Conservation (phyloP, 2,113 vertebrate species). For the Colius striatus region DNA sequence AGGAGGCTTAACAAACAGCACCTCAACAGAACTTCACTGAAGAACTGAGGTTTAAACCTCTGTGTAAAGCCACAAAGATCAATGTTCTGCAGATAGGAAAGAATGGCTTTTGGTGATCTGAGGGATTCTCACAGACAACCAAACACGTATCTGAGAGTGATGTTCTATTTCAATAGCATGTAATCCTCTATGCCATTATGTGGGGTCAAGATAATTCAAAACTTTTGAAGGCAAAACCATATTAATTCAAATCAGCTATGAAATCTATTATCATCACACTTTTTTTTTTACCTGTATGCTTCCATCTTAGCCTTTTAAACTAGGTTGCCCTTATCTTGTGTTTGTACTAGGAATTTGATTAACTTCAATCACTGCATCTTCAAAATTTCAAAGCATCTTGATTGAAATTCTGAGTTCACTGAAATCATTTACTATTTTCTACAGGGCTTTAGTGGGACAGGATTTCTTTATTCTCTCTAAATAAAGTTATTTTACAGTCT, state of each 20-base stretch:
- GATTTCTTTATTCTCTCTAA: background rate
- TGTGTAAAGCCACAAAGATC: background rate
- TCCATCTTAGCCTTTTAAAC: background rate
- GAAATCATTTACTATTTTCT: background rate
- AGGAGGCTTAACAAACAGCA: background rate
- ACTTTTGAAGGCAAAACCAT: background rate
- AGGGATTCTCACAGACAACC: background rate
- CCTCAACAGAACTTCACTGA: background rate
- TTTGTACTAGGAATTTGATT: background rate
- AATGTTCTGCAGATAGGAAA: background rate
- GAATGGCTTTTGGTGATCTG: background rate
- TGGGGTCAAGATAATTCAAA: background rate
- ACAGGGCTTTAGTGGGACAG: background rate
- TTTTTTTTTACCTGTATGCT: background rate
- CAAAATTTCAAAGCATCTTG: background rate
- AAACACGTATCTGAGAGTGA: accelerated
- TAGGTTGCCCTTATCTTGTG: background rate
- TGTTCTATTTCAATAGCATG: background rate
- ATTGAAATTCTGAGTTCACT: background rate
- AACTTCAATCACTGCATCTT: background rate
- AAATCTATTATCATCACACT: background rate
- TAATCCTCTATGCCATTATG: background rate
- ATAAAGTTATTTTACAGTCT: background rate
- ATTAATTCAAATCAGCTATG: background rate
- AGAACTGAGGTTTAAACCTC: background rate